A percentile compares a stretch with the other conserved stretches of the same genome.
These are phyloP conservation scores for Darevskia nairensis DNA, from an alignment of 2,797 vertebrate species.

Conservation along the genomic window DNA sequence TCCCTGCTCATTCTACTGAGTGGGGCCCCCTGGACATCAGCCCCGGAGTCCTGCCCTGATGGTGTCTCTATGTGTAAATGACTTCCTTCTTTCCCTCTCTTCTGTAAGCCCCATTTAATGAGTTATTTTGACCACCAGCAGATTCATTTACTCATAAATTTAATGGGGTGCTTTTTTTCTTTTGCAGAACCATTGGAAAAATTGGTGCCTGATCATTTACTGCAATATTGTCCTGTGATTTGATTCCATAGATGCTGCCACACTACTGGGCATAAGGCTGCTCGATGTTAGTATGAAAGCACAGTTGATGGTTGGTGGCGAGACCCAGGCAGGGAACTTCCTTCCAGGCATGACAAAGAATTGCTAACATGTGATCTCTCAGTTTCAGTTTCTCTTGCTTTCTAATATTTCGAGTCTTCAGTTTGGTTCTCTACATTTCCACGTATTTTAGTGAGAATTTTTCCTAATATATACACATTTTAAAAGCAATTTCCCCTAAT, in stretches of 20 bases:
- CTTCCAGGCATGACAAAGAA: not conserved
- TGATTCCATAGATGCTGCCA: not conserved
- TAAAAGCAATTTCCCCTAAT: too few relatives aligned
- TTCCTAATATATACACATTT: too few relatives aligned
- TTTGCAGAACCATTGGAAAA: not conserved
- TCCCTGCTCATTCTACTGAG: not conserved
- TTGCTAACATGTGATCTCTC: not conserved
- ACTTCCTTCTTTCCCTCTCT: not conserved
- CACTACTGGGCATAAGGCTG: not conserved
- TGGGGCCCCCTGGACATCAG: not conserved
- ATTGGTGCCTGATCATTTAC: too few relatives aligned
- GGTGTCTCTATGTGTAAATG: not conserved
- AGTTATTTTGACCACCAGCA: not conserved
- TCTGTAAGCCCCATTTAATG: not conserved
- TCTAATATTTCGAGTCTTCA: not conserved
- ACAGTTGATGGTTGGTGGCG: not conserved
- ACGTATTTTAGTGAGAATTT: too few relatives aligned
- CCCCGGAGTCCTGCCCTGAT: not conserved
- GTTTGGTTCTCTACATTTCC: too few relatives aligned
- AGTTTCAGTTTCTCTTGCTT: not conserved
- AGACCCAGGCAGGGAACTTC: not conserved
- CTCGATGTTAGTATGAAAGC: not conserved
- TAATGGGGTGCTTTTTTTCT: not conserved
- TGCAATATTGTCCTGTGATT: not conserved
- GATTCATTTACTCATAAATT: not conserved